These are phyloP conservation scores for Cataglyphis hispanica DNA, from an alignment of 1,140 invertebrate genomes.

Conservation along the genomic window DNA sequence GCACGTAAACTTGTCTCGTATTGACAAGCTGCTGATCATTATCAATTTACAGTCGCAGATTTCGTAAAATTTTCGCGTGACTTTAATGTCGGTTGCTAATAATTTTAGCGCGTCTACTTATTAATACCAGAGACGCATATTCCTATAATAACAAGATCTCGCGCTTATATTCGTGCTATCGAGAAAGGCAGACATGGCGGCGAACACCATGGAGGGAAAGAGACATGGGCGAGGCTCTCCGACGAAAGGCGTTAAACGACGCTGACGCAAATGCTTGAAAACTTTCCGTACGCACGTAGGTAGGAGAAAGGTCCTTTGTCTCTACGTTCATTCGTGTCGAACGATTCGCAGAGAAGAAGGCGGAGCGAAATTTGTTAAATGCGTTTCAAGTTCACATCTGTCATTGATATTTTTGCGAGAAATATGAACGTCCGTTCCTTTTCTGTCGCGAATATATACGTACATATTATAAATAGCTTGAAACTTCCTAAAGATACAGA, in stretches of 20 bases:
- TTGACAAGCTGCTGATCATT: background rate
- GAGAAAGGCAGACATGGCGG: background rate
- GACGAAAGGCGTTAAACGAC: constrained; percentile 29
- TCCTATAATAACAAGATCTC: background rate
- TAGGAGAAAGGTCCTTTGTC: constrained; percentile 39
- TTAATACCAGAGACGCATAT: background rate
- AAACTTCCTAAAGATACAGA: background rate
- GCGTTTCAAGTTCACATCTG: background rate
- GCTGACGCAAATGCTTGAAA: constrained; percentile 44
- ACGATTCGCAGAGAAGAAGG: background rate
- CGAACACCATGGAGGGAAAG: background rate
- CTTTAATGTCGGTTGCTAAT: constrained; percentile 1
- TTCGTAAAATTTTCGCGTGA: background rate
- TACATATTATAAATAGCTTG: background rate
- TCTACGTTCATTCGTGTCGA: background rate
- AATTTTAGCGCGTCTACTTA: background rate
- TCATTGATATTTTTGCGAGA: background rate
- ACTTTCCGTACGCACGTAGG: constrained; percentile 5
- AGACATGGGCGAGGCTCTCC: constrained; percentile 34
- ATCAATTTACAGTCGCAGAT: background rate
- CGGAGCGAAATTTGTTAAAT: background rate
- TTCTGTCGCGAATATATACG: background rate
- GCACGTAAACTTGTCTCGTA: background rate
- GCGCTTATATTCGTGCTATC: background rate
- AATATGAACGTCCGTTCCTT: background rate